phyloP scores from a whole-genome alignment of 2,113 vertebrate species.

The Genyomyrus donnyi region DNA sequence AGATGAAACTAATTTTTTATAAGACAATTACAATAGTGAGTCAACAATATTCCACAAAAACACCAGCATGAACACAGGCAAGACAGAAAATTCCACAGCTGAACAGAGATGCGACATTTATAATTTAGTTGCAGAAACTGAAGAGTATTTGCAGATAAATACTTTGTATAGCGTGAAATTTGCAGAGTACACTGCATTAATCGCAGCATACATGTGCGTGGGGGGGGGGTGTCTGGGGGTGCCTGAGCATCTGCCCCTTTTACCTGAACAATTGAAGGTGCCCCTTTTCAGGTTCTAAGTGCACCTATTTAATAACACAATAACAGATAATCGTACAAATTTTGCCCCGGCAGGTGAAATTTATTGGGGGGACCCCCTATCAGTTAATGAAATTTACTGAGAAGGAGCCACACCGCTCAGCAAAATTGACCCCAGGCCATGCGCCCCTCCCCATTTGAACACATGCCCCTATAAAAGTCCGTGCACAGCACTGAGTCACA shows the following conservation, averaged over 20 bases:
- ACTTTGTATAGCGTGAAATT: neutral
- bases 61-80: neutral
- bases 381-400: neutral
- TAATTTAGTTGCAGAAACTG: neutral
- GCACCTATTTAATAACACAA: neutral
- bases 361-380: neutral
- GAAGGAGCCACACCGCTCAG: neutral
- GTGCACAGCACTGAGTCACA: too few relatives aligned
- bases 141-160: neutral
- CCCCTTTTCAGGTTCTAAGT: neutral
- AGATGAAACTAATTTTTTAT: neutral
- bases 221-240: too few relatives aligned
- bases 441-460: neutral
- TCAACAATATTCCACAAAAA: neutral
- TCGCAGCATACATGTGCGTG: too few relatives aligned
- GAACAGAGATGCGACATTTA: neutral
- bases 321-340: neutral
- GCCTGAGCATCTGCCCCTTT: neutral
- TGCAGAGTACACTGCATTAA: neutral
- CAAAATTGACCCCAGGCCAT: neutral
- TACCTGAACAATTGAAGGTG: too few relatives aligned
- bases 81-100: neutral
- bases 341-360: neutral
- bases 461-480: neutral
- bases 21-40: neutral